phyloP scores from a whole-genome alignment of 2,113 vertebrate species.

The Oxyura jamaicensis region DNA sequence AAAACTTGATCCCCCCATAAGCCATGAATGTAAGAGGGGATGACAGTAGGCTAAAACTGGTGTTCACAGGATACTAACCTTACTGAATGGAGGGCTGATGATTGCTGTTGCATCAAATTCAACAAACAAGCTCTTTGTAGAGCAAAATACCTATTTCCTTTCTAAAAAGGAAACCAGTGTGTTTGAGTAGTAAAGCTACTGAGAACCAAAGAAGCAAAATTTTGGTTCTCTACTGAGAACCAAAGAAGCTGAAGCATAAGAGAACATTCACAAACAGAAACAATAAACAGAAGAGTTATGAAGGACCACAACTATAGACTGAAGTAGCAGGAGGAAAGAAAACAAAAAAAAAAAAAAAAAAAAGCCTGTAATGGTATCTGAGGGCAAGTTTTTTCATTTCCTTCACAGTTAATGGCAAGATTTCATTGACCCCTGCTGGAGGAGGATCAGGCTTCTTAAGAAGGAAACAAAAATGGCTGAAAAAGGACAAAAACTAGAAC shows the following conservation, averaged over 20 bases:
- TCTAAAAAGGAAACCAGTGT: background rate
- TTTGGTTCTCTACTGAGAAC: too few species aligned
- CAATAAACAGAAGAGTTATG: background rate
- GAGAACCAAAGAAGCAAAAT: constrained; percentile 25
- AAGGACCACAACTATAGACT: background rate
- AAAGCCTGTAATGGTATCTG: background rate
- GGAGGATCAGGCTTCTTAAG: background rate
- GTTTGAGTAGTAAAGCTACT: background rate
- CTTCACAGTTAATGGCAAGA: background rate
- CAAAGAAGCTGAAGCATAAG: constrained; percentile 21
- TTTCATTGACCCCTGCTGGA: background rate
- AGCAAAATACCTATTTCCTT: constrained; percentile 16
- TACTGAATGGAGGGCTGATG: background rate
- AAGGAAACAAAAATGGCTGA: background rate
- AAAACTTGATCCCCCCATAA: constrained; percentile 36
- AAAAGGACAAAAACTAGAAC: background rate
- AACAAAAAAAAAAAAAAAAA: background rate
- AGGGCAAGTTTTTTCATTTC: background rate
- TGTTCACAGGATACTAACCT: constrained; percentile 30
- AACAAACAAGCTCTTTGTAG: background rate
- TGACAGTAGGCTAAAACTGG: background rate
- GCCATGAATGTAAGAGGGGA: background rate
- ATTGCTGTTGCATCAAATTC: background rate
- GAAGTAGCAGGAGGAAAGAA: background rate
- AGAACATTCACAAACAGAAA: constrained; percentile 9